Base-by-base conservation (phyloP, 2,797 vertebrate genomes). In the Spondyliosoma cantharus region DNA sequence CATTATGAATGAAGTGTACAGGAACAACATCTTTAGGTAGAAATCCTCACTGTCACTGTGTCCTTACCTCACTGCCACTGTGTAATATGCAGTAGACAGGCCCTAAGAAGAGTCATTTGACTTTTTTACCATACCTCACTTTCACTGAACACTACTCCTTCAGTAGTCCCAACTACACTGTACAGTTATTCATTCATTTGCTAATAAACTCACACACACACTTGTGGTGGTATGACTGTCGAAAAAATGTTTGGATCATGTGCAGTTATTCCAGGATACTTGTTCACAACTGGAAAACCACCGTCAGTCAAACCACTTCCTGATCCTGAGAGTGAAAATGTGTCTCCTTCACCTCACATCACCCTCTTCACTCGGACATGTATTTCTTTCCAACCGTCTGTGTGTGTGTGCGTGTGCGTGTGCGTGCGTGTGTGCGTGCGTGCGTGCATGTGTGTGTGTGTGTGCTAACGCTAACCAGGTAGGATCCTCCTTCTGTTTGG, bases 291-390 rank as follows among this genome's bases (percentile, higher is more conserved):
- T 70, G 24, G 60, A 73, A 67, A 80, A 49, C 68, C 37, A 37
- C 37, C 9, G 9, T 37, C 37, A 37, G 37, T 73, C 61, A 67
- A 61, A 76, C 69, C 52, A 48, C 71, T 73, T 77, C 76, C 66
- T 72, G 61, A 11, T 19, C 46, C 46, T 37, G 52, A 60, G 24
- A 66, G 61, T 32, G 25, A 27, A n/a, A 75, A 60, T 19, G 24
- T 27, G 45, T 57, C 20, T 68, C 29, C 54, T 57, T 29, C 22
- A 64, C 37, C 17, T 32, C 57, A 22, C 27, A 9, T 59, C 3
- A 7, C 43, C 46, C 17, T 68, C 57, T 45, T 50, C 9, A 42
- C 53, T 3, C 45, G 16, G 19, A 32, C 5, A 43, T 46, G 13
- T 14, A 58, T 69, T 62, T 62, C 42, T 45, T 17, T 24, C 43